A percentile compares a stretch with the other conserved stretches of the same genome.
Conservation (phyloP, 2,888 invertebrate genomes). For the Helobdella robusta region DNA sequence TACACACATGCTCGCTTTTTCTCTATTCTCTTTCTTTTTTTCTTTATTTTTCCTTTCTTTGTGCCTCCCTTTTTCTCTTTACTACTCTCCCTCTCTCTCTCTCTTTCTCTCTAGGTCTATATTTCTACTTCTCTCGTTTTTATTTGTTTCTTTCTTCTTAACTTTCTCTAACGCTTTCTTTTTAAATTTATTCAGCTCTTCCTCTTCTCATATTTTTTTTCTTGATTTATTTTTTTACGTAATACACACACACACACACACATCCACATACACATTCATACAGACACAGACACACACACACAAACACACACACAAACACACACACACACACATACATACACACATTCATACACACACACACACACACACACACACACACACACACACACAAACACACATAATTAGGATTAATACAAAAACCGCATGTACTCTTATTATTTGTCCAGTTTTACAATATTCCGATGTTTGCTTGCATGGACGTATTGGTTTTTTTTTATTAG, state of each 20-base stretch:
- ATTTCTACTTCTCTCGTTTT: background rate
- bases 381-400: too few species aligned
- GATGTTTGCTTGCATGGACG: too few species aligned
- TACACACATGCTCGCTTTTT: too few species aligned
- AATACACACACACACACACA: conserved; percentile 13
- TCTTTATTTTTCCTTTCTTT: background rate
- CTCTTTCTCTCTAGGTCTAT: background rate
- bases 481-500: too few species aligned
- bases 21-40: background rate
- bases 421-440: too few species aligned
- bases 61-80: background rate
- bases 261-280: conserved; percentile 13
- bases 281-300: conserved; percentile 4
- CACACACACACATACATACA: background rate
- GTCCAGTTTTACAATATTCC: too few species aligned
- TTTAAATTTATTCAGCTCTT: background rate
- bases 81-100: background rate
- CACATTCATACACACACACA: background rate
- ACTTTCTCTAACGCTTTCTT: background rate
- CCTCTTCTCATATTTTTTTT: background rate
- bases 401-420: too few species aligned
- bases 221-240: background rate
- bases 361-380: background rate
- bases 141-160: background rate
- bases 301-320: conserved; percentile 9